A percentile compares a stretch with the other conserved stretches of the same genome.
Evolutionary conservation across 1,140 invertebrate genomes (phyloP).

Genomic region (Gryon sp.): DNA sequence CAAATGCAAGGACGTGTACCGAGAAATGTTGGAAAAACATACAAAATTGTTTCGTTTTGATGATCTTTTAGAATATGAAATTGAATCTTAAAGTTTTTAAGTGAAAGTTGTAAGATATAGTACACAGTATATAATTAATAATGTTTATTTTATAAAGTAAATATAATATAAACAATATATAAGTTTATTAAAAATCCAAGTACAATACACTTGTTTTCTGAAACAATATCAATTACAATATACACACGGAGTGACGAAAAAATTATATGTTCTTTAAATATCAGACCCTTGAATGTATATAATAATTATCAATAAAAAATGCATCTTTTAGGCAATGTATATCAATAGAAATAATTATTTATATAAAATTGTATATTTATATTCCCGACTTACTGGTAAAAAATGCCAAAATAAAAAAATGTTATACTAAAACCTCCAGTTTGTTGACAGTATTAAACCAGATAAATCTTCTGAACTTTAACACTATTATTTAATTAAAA

Average conservation of each 20-base stretch:
- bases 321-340: no score
- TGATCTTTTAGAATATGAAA: not conserved
- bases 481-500: no score
- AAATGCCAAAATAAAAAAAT: no score
- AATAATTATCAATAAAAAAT: no score
- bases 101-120: no score
- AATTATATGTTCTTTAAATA: slow-evolving; percentile 1
- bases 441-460: no score
- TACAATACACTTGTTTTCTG: slow-evolving; percentile 71
- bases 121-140: slow-evolving; percentile 77
- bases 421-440: no score
- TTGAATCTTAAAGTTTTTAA: slow-evolving; percentile 66
- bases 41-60: not conserved
- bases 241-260: slow-evolving; percentile 34
- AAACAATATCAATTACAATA: slow-evolving; percentile 64
- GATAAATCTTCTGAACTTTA: no score
- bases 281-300: no score
- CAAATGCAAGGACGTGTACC: not conserved
- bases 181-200: slow-evolving; percentile 77
- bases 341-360: no score
- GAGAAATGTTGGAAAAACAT: not conserved
- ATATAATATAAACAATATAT: slow-evolving; percentile 78
- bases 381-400: no score
- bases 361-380: no score
- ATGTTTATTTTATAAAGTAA: slow-evolving; percentile 80